phyloP scores from a whole-genome alignment of 2,888 invertebrate genomes.

The Ochropleura leucogaster region DNA sequence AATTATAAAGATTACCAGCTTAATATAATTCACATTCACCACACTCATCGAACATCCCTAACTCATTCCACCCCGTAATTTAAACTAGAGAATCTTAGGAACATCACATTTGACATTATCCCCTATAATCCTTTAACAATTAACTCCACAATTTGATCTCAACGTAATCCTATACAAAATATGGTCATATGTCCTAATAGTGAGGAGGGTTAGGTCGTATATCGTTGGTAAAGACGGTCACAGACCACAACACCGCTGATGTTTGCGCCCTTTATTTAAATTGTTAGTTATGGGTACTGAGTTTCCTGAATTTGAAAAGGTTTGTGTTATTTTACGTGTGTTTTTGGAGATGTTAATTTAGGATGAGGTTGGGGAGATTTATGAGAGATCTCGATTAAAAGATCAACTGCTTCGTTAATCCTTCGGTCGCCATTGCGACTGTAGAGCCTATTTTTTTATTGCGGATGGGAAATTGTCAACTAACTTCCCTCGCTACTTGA shows the following conservation, averaged over 20 bases:
- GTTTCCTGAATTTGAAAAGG: constrained; percentile 35
- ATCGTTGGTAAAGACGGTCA: constrained; percentile 65
- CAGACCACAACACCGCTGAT: constrained; percentile 58
- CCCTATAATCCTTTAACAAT: constrained; percentile 66
- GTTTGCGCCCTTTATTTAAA: constrained; percentile 61
- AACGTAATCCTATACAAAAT: constrained; percentile 69
- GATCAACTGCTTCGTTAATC: no score
- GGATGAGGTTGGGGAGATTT: background rate
- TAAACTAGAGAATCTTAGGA: constrained; percentile 56
- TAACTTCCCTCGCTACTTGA: no score
- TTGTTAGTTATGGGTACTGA: constrained; percentile 54
- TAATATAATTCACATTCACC: constrained; percentile 21
- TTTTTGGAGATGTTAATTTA: constrained; percentile 8
- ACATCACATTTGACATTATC: constrained; percentile 54
- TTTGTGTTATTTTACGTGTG: constrained; percentile 19
- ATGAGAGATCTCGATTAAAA: no score
- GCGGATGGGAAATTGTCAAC: no score
- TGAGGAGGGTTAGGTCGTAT: constrained; percentile 67
- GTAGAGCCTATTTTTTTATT: no score
- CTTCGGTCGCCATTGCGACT: no score
- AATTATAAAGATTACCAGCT: background rate
- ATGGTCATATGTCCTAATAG: constrained; percentile 65
- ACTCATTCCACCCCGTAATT: constrained; percentile 40
- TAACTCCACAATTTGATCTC: constrained; percentile 67
- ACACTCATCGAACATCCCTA: constrained; percentile 48